Evolutionary conservation across 30 jellyfish, hydroid and myxozoan genomes (phyloP), one percentile per base, ranked within the genome.

Genomic region (Catostylus mosaicus): DNA sequence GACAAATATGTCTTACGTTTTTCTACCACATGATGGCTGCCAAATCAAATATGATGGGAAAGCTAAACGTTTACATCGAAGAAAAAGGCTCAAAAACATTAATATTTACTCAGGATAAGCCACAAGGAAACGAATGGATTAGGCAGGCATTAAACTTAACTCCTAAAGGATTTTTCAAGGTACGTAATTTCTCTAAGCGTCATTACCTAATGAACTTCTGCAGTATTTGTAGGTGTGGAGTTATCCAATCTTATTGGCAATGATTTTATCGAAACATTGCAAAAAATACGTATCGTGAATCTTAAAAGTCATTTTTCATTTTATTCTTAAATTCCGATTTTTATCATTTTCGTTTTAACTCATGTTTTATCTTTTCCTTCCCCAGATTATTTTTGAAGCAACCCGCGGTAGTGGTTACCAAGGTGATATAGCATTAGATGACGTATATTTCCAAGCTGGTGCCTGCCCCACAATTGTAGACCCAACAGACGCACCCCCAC

Each of bases 1-100:
- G 30, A 6, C 26, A 63, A 10, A 52, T 30, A 32, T 92, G 98
- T 76, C 37, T 92, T 57, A 52, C 95, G 5, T 87, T 92, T 85
- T 87, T 87, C 85, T 92, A 86, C 52, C 96, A 81, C 66, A 92
- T 92, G 98, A 71, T 36, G 76, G 89, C 98, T 12, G 30, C 27
- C 26, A 73, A 36, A 12, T 20, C 78, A 0, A 2, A 64, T 0
- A 36, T 20, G 79, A 85, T 92, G 96, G 98, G 98, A 10, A 48
- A 60, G 0, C 60, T 92, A 50, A 92, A 87, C 50, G 95, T 92
- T 16, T 80, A 84, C 83, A 45, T 85, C 23, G 52, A 64, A 31
- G 80, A 47, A 47, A 35, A 30, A 27, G 59, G 47, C 62, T 23
- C 24, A 33, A 61, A 38, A 37, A 64, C 35, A 43, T 35, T 70